Percentiles rank a stretch among this genome's conserved stretches.
phyloP scores from a whole-genome alignment of 92 coral and sea anemone species.

The Epizoanthus scotinus region DNA sequence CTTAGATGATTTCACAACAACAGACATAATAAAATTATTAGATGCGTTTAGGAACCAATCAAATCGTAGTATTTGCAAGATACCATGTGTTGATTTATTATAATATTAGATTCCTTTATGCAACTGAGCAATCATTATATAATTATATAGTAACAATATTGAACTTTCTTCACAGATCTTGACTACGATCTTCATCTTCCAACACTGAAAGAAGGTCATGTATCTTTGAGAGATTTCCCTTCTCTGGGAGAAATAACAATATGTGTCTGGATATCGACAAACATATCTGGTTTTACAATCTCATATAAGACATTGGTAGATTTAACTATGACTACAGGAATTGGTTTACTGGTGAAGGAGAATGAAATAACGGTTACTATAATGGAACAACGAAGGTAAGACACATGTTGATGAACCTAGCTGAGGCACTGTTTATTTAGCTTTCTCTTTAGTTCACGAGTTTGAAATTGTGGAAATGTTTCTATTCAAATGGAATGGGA shows the following conservation, averaged over 20 bases:
- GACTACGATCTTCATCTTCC: slow-evolving; percentile 15
- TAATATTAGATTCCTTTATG: no score
- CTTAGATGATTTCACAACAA: no score
- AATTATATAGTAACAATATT: not conserved
- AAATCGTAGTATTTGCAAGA: no score
- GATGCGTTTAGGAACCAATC: no score
- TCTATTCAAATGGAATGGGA: no score
- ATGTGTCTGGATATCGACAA: slow-evolving; percentile 5
- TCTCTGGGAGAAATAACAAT: not conserved
- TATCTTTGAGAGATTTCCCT: not conserved
- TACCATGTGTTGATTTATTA: no score
- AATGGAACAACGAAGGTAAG: slow-evolving; percentile 6
- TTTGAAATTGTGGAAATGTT: no score
- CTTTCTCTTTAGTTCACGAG: no score
- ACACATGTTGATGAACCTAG: no score
- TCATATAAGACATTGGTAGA: not conserved
- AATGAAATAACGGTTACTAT: not conserved
- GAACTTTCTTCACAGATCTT: not conserved
- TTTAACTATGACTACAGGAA: not conserved
- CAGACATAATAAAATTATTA: no score
- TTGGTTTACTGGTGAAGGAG: not conserved
- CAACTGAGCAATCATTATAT: no score
- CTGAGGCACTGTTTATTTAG: no score
- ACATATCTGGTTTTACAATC: not conserved
- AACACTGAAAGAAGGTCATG: not conserved